Conservation (phyloP, 2,113 vertebrate genomes). For the Dendrocopos noguchii region DNA sequence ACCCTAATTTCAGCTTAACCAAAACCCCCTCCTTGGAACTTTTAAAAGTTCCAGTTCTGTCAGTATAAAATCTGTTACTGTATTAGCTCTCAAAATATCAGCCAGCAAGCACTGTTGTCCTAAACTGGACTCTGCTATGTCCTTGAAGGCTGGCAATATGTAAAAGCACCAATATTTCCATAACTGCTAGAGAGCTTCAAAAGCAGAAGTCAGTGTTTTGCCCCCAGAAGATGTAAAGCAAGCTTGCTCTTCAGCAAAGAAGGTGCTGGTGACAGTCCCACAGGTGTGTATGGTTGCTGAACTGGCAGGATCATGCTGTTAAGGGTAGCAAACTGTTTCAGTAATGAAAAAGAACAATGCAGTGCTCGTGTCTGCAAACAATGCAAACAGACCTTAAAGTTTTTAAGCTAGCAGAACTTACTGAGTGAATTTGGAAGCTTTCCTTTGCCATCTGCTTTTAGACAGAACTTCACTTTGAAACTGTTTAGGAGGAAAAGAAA, state of each 20-base stretch:
- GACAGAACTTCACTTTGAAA: slow-evolving; percentile 93
- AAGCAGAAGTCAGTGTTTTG: background rate
- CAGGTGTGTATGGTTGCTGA: accelerated
- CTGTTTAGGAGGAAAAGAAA: slow-evolving; percentile 72
- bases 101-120: background rate
- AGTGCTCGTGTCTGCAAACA: background rate
- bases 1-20: background rate
- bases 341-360: background rate
- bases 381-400: background rate
- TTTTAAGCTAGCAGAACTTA: slow-evolving; percentile 75
- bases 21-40: background rate
- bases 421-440: slow-evolving; percentile 80
- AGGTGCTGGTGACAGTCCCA: background rate
- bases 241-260: background rate
- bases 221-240: background rate
- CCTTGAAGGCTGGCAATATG: background rate
- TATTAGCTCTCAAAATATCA: background rate
- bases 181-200: background rate
- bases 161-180: background rate
- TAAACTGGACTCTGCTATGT: background rate
- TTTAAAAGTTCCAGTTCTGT: background rate
- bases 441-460: slow-evolving; percentile 87
- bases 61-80: background rate
- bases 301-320: background rate
- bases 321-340: background rate